Percentiles rank a stretch among this genome's conserved stretches.
phyloP scores from a whole-genome alignment of 2,113 vertebrate species.

The Macrotis lagotis region DNA sequence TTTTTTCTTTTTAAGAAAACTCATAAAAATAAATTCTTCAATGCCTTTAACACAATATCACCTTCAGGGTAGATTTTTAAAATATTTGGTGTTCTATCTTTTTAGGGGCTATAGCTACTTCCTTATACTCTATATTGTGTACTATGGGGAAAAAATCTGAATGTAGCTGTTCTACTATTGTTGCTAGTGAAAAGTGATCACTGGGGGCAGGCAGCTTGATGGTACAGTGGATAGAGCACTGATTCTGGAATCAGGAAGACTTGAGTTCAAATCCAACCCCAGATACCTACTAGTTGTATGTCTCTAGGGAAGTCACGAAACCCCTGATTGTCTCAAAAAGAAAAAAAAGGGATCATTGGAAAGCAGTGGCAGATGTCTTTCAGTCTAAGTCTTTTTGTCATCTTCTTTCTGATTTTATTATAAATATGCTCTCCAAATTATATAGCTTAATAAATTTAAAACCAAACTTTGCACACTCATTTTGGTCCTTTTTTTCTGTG shows the following conservation, averaged over 20 bases:
- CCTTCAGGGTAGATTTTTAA: not conserved
- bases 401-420: not conserved
- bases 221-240: no score
- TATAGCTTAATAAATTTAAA: not conserved
- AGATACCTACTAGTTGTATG: no score
- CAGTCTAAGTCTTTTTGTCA: not conserved
- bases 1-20: not conserved
- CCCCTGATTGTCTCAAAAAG: no score
- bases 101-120: not conserved
- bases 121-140: not conserved
- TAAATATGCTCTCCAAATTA: not conserved
- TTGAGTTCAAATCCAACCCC: no score
- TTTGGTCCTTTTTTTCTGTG: not conserved
- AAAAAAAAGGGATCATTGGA: not conserved
- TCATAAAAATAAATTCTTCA: not conserved
- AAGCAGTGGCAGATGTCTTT: not conserved
- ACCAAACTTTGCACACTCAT: not conserved
- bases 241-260: no score
- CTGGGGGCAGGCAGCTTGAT: no score
- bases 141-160: not conserved
- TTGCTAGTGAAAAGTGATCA: not conserved
- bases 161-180: not conserved
- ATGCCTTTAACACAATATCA: not conserved
- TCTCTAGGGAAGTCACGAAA: no score
- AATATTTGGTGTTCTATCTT: not conserved